Base-by-base conservation (phyloP, 2,113 vertebrate genomes). In the Neotragus pygmaeus region DNA sequence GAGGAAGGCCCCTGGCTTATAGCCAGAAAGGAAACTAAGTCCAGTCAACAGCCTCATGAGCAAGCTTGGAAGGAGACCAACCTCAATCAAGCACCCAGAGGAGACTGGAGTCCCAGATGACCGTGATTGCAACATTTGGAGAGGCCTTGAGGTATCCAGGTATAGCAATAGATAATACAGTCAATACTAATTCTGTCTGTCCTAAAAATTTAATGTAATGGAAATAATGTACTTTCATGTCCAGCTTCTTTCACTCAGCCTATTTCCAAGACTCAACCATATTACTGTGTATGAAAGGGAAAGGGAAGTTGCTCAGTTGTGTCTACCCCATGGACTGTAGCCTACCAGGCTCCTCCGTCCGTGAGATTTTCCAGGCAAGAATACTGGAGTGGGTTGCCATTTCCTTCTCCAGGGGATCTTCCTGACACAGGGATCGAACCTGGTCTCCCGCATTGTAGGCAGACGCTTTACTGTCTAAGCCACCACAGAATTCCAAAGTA, bases 181-280 rank as follows among this genome's bases (percentile, higher is more conserved):
- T 82, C n/a, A 70, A 36, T 58, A 88, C 17, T 90, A 82, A 83
- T 53, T 93, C 81, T 70, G 25, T 91, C 75, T 70, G 33, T 58
- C n/a, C n/a, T 97, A 96, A 85, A 80, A 75, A n/a, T 75, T 92
- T 85, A 39, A 85, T 28, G 36, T 77, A 84, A 90, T 55, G 12
- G 43, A 73, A 93, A 39, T 17, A 21, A 51, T 33, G 3, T 84
- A 27, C 13, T 83, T 9, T 57, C 62, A 36, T 81, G 33, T 85
- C 45, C 88, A 73, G 7, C 57, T 85, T 36, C 66, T 88, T 88
- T 83, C 75, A 86, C 73, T 93, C 43, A 83, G 58, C 58, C 33
- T 45, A 51, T 92, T 73, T 82, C 80, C 92, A 28, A 87, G 36
- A 93, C 73, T 70, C 47, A 88, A 51, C 39, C 33, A 43, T 57